Conservation (phyloP, 2,113 vertebrate genomes). For the Python bivittatus region DNA sequence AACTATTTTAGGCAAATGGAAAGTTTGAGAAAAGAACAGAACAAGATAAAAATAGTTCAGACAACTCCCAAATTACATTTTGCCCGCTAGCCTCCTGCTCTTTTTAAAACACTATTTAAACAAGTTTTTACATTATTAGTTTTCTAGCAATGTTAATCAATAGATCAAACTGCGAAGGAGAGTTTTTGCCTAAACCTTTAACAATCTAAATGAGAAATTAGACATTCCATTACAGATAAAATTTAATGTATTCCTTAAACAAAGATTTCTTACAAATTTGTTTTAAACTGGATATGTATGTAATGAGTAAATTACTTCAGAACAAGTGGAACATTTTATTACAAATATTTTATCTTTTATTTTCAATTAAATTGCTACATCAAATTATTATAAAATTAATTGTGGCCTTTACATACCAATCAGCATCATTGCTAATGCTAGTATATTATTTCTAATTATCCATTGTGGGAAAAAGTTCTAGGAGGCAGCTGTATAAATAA, state of each 20-base stretch:
- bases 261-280: neutral
- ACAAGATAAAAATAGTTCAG: slow-evolving; percentile 49
- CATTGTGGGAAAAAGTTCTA: neutral
- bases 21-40: slow-evolving; percentile 61
- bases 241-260: neutral
- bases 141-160: slow-evolving; percentile 19
- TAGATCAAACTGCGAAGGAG: neutral
- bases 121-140: slow-evolving; percentile 18
- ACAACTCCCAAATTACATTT: slow-evolving; percentile 33
- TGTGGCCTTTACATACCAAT: neutral
- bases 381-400: neutral
- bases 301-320: neutral
- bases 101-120: slow-evolving; percentile 19
- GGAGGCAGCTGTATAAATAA: too few relatives aligned
- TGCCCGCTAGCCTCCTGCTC: slow-evolving; percentile 25
- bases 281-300: neutral
- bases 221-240: neutral
- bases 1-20: slow-evolving; percentile 62
- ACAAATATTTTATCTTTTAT: neutral
- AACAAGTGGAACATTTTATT: neutral
- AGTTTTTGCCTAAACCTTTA: slow-evolving; percentile 20
- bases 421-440: neutral
- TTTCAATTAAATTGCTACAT: neutral
- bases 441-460: neutral
- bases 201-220: slow-evolving; percentile 12